Base-by-base conservation (phyloP, 2,797 vertebrate species). In the Bradypodion pumilum region DNA sequence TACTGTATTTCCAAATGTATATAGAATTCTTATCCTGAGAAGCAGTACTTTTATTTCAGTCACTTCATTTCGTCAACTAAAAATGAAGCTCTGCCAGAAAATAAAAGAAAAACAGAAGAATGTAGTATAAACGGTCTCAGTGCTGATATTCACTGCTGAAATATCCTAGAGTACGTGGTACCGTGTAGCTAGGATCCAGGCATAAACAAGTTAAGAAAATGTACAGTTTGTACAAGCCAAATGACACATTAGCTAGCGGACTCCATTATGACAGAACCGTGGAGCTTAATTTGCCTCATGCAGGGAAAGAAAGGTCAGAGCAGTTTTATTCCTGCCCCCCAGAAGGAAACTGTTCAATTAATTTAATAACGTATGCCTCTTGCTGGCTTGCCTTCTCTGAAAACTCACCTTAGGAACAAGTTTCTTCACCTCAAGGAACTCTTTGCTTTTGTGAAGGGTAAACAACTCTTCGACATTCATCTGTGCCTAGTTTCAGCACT, bases 221-320 rank as follows among this genome's bases (percentile, higher is more conserved):
- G 74, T 62, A 60, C 73, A 75, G 19, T 49, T 62, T 74, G 59
- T 76, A 32, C 27, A 81, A 77, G 27, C 27, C 85, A 77, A 90
- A 73, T 63, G 78, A 89, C 10, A 75, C 88, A 80, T 83, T 69
- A 83, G 85, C 83, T 85, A 80, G 29, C 52, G 77, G 82, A 29
- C 46, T 85, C 82, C 49, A 37, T 86, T 35, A 77, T 3, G 85
- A 89, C 66, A 69, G 83, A 83, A 90, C 7, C 85, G 84, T 74
- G 75, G 49, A 3, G 1, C 60, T 91, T 88, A 62, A 82, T 72
- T 86, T 89, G 78, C 80, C 44, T 82, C 78, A 88, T 52, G 78
- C 1, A 4, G 81, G 37, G 85, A 82, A 87, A 81, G 68, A 90
- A 91, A 89, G 86, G 88, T 90, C 91, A 93, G 37, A 78, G 69